Base-by-base conservation (phyloP, 1,140 invertebrate species). In the Musca domestica region DNA sequence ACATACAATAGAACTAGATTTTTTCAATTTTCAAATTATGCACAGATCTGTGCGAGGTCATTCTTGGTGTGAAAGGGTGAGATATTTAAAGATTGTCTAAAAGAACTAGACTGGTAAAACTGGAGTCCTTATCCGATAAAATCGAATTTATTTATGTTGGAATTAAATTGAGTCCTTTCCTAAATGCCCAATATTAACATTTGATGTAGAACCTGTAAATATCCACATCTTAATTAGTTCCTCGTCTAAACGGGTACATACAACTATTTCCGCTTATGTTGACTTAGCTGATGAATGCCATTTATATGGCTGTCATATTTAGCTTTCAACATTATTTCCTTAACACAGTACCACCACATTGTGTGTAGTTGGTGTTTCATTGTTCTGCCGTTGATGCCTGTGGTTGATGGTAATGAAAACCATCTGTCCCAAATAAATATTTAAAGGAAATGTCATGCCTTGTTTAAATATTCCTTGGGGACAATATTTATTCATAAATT, bases 351-450 rank as follows among this genome's bases (percentile, higher is more conserved):
- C 27, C 34, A 41, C 15, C 52, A 56, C n/a, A n/a, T 34, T 34
- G 27, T 17, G 34, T n/a, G 27, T 17, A 19, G 27, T 17, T 34
- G 22, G n/a, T 61, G 3, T 25, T 58, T 1, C n/a, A 30, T 61
- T 41, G n/a, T 34, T 20, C 19, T 61, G 25, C 30, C 30, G 14
- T 27, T 58, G 17, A 14, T 49, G 47, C 47, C 15, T 7, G 5
- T 10, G 10, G 48, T 51, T 20, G 41, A 34, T 61, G 34, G 34
- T 34, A 61, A 61, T 61, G 20, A 51, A 51, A 17, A 61, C 30
- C 56, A 61, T 34, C 56, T 61, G 56, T 61, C 56, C 56, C 34
- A 61, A 61, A 61, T 61, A 27, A 61, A 61, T 61, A 61, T 61
- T 61, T 61, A 17, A 34, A 19, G 56, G 30, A 20, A 61, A 34